Percentiles rank a stretch among this genome's conserved stretches.
Conservation (phyloP, 2,797 vertebrate genomes). For the Anas flavirostris region DNA sequence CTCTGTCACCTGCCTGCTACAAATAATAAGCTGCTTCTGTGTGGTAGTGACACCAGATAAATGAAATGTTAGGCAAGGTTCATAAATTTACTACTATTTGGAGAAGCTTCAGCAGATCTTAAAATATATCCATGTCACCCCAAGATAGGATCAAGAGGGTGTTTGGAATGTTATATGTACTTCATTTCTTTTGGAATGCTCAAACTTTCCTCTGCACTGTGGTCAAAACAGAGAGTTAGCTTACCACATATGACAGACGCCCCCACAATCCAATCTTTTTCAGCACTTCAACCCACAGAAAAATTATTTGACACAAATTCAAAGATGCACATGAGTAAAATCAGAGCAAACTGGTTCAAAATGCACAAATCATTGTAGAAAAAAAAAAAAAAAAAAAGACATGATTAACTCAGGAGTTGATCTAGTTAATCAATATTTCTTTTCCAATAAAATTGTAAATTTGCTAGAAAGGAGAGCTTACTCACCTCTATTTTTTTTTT, state of each 20-base stretch:
- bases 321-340: constrained; percentile 36
- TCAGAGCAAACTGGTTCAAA: not conserved
- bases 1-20: not conserved
- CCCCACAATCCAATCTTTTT: not conserved
- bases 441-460: not conserved
- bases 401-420: not conserved
- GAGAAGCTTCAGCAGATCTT: not conserved
- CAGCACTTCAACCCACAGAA: not conserved
- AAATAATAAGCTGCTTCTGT: not conserved
- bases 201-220: not conserved
- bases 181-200: not conserved
- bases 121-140: not conserved
- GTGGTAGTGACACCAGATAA: rapidly evolving
- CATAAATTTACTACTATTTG: not conserved
- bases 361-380: not conserved
- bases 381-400: not conserved
- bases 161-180: not conserved
- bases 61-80: not conserved
- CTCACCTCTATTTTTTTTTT: not conserved
- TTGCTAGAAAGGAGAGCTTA: not conserved
- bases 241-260: not conserved
- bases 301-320: constrained; percentile 12
- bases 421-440: not conserved
- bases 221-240: not conserved
- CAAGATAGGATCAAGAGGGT: not conserved